Evolutionary conservation across 2,888 invertebrate genomes (phyloP), one percentile per base, ranked within the genome.

Genomic region (Augochlorella aurata): DNA sequence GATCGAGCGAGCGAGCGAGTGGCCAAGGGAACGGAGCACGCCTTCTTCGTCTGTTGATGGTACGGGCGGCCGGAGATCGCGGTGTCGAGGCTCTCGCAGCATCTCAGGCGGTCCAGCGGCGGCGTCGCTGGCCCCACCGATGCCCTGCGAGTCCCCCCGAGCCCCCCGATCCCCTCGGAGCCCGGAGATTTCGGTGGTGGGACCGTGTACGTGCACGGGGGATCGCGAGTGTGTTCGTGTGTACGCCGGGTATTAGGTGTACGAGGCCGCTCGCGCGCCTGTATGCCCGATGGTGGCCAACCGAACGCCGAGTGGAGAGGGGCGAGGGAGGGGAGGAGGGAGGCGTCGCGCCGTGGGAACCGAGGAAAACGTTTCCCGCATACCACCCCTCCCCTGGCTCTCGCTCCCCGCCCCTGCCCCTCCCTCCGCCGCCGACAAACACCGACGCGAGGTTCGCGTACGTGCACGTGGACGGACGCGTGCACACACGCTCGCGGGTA

Each of bases 351-450:
- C 90, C 93, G 93, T 93, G 93, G 92, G 93, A 93, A 93, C 92
- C 92, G 90, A 91, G 93, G 92, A 92, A 93, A 93, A 92, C 90
- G 90, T 92, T 92, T 92, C 91, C 91, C 92, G 92, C 92, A 92
- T 92, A 92, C 91, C 91, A 89, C 89, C 87, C 79, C 87, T 81
- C 89, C 83, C 73, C 67, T 81, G 71, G 54, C 85, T 75, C 85
- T 67, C 73, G 75, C 72, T 76, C 84, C 82, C 77, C 73, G 76
- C 84, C 82, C 75, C 38, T 5, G 5, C 38, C 7, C 38, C 38
- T 5, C 38, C 82, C 79, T 66, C 85, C 67, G 65, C 3, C 63
- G 18, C 45, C 29, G 12, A 54, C 74, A 77, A 29, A 38, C 82
- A 79, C 75, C 24, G 58, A 58, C 24, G 12, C 2, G 24, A 14